These are phyloP conservation scores for Streptopelia turtur DNA, from an alignment of 2,797 vertebrate genomes.

Conservation along the genomic window DNA sequence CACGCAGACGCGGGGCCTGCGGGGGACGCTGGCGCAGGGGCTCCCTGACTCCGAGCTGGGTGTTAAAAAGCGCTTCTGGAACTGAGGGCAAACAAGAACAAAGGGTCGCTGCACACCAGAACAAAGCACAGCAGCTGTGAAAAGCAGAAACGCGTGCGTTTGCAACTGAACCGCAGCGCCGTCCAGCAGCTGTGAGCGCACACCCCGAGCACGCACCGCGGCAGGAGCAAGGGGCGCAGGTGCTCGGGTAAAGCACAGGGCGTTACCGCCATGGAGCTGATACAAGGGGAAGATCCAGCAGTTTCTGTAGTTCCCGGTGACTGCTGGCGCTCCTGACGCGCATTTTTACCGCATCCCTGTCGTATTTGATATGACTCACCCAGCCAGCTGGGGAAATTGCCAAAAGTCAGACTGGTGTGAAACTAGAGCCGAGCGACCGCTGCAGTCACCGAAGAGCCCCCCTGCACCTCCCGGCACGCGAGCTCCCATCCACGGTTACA, in stretches of 20 bases:
- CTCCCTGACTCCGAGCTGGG: no score
- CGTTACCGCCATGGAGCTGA: accelerated
- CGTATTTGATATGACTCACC: accelerated
- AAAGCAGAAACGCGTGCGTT: accelerated
- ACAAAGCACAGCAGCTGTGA: accelerated
- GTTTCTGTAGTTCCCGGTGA: background rate
- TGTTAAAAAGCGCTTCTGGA: background rate
- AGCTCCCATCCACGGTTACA: background rate
- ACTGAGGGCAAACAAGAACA: background rate
- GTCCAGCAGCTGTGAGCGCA: accelerated
- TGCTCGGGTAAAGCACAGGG: no score
- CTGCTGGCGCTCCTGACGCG: accelerated
- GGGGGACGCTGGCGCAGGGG: no score
- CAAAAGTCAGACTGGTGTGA: accelerated
- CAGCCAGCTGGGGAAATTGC: accelerated
- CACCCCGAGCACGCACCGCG: no score
- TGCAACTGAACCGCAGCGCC: accelerated
- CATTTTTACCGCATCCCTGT: accelerated
- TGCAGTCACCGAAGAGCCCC: accelerated
- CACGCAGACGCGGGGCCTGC: no score
- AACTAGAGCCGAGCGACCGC: background rate
- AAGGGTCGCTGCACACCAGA: no score
- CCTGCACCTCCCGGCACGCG: accelerated
- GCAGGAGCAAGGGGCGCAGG: no score
- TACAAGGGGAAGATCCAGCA: accelerated